Percentiles rank a stretch among this genome's conserved stretches.
These are phyloP conservation scores for Glaucomys volans DNA, from an alignment of 2,113 vertebrate species.

Conservation along the genomic window DNA sequence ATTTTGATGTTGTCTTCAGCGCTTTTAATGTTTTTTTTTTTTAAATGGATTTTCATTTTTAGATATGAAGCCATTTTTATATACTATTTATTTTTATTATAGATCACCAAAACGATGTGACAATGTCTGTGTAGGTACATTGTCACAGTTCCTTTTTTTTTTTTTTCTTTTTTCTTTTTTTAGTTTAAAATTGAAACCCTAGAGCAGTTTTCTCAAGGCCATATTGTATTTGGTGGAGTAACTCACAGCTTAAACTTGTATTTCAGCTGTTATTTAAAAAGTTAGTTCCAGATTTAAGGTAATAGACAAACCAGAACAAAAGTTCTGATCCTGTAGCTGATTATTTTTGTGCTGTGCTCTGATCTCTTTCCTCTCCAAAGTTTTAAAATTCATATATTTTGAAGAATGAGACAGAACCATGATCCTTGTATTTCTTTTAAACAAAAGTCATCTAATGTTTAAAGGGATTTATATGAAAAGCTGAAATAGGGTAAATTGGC, in stretches of 20 bases:
- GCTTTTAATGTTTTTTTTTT: background rate
- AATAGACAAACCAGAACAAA: background rate
- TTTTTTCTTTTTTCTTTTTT: background rate
- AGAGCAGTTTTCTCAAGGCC: slow-evolving; percentile 22
- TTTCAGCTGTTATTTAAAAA: background rate
- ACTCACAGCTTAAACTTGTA: background rate
- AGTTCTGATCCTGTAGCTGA: background rate
- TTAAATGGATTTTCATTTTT: background rate
- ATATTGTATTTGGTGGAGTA: background rate
- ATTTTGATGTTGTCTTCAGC: background rate
- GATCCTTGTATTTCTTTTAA: slow-evolving; percentile 27
- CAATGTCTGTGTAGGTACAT: background rate
- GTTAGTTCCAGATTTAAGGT: slow-evolving; percentile 38
- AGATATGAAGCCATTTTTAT: slow-evolving; percentile 18
- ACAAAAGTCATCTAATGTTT: background rate
- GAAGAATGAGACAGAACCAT: background rate
- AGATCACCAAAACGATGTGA: background rate
- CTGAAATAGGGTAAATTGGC: background rate
- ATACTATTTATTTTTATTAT: background rate
- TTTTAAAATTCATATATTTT: background rate
- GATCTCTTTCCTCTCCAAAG: background rate
- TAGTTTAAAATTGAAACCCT: background rate
- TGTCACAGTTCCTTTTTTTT: background rate
- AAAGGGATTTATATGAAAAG: background rate
- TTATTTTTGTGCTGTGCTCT: background rate